phyloP scores from a whole-genome alignment of 1,140 invertebrate species.

The Zeugodacus cucurbitae region DNA sequence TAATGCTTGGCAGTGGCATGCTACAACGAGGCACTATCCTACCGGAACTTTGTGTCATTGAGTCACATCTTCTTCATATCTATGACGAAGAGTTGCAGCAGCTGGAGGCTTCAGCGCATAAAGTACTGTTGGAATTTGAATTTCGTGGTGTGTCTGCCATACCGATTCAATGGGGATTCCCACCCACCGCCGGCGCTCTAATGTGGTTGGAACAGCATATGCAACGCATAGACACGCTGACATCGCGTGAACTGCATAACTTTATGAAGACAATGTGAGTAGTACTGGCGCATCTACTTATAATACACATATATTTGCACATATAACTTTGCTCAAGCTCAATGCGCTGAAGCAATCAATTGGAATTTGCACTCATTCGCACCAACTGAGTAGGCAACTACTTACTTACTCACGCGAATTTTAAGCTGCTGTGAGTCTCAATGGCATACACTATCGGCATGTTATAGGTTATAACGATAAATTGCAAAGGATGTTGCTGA shows the following conservation, averaged over 20 bases:
- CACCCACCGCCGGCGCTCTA: constrained; percentile 76
- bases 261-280: constrained; percentile 55
- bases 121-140: constrained; percentile 52
- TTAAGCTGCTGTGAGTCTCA: neutral
- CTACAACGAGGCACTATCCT: constrained; percentile 53
- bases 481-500: neutral
- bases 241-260: constrained; percentile 50
- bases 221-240: constrained; percentile 53
- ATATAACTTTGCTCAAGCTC: neutral
- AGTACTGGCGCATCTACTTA: constrained; percentile 33
- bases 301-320: neutral
- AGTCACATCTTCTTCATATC: constrained; percentile 55
- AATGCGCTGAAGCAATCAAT: neutral
- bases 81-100: constrained; percentile 55
- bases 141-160: constrained; percentile 54
- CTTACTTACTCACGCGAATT: neutral
- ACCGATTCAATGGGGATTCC: constrained; percentile 73
- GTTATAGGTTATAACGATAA: neutral
- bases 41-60: constrained; percentile 52
- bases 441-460: neutral
- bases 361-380: constrained; percentile 11
- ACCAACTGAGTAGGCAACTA: neutral
- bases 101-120: constrained; percentile 52
- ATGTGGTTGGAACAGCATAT: constrained; percentile 73
- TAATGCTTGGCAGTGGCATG: constrained; percentile 56